Base-by-base conservation (phyloP, 2,113 vertebrate species). In the Motacilla alba region DNA sequence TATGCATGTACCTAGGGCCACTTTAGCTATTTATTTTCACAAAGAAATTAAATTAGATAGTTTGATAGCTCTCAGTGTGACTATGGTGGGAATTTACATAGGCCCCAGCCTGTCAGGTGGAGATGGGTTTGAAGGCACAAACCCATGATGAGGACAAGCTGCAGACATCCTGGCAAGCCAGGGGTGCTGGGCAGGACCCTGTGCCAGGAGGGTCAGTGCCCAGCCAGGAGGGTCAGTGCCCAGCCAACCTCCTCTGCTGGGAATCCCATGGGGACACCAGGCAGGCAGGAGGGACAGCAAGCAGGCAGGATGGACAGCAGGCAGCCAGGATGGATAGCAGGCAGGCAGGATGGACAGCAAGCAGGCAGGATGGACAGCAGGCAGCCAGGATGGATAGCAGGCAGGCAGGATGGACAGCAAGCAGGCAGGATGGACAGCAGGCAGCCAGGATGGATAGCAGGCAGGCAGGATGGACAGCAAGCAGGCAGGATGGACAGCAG, bases 21-120 rank as follows among this genome's bases (percentile, higher is more conserved):
- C 95, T 84, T 94, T 82, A 96, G 95, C 97, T 96, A 96, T 98
- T 98, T 97, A 97, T 98, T 97, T 96, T 94, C 62, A 44, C 94
- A 95, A 93, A 97, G 97, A 98, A 97, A 98, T 98, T 98, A 98
- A 97, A 98, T 97, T 96, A 97, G 97, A 97, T 98, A 89, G 97
- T 96, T 97, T 96, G 95, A 97, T 97, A 86, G 96, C 94, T 97
- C 96, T 95, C 94, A 18, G 80, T 89, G 97, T 96, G 93, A 96
- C 96, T 96, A 96, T 67, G 89, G 95, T 94, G 78, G 96, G 95
- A 93, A 97, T 97, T 95, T 96, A 94, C 93, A 86, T 24, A 52
- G 69, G 74, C 41, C 92, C 56, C 86, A 53, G 67, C 35, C 33
- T 52, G n/a, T 26, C 59, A 68, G 77, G 41, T 35, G 13, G 13